Evolutionary conservation across 1,140 invertebrate genomes (phyloP).

Genomic region (Tachypleus tridentatus): DNA sequence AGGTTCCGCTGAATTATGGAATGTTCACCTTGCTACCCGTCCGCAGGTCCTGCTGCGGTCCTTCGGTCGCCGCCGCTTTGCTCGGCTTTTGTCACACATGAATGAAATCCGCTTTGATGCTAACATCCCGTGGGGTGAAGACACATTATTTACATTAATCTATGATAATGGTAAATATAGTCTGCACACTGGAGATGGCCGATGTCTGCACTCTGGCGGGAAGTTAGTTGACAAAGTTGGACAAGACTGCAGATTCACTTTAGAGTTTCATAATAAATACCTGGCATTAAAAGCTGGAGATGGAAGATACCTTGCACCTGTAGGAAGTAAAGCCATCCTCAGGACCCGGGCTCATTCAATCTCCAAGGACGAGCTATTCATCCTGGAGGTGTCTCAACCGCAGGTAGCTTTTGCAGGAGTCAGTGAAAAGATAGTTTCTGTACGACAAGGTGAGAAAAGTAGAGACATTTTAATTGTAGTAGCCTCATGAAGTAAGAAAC

Average conservation of each 20-base stretch:
- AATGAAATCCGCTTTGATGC: constrained; percentile 80
- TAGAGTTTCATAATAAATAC: constrained; percentile 85
- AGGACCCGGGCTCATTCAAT: constrained; percentile 88
- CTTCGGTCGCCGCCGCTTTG: constrained; percentile 86
- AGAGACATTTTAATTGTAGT: neutral
- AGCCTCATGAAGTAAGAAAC: too few relatives aligned
- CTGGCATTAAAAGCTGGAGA: constrained; percentile 59
- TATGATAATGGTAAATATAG: constrained; percentile 87
- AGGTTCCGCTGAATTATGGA: constrained; percentile 64
- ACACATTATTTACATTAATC: constrained; percentile 91
- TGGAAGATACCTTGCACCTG: constrained; percentile 83
- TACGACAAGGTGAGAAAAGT: constrained; percentile 73
- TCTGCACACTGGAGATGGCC: constrained; percentile 93
- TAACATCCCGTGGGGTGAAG: constrained; percentile 94
- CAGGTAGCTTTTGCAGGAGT: constrained; percentile 53
- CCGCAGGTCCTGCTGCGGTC: constrained; percentile 76
- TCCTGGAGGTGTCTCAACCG: constrained; percentile 86
- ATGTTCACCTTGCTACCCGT: constrained; percentile 73
- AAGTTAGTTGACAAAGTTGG: constrained; percentile 6
- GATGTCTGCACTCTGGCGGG: constrained; percentile 60
- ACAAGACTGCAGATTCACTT: constrained; percentile 76
- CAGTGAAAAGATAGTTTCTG: constrained; percentile 88
- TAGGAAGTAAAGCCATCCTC: constrained; percentile 85
- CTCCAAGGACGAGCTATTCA: constrained; percentile 92
- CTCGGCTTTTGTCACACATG: constrained; percentile 73